Evolutionary conservation across 2,888 invertebrate species (phyloP), one percentile per base, ranked within the genome.

Genomic region (Stenodema calcarata): DNA sequence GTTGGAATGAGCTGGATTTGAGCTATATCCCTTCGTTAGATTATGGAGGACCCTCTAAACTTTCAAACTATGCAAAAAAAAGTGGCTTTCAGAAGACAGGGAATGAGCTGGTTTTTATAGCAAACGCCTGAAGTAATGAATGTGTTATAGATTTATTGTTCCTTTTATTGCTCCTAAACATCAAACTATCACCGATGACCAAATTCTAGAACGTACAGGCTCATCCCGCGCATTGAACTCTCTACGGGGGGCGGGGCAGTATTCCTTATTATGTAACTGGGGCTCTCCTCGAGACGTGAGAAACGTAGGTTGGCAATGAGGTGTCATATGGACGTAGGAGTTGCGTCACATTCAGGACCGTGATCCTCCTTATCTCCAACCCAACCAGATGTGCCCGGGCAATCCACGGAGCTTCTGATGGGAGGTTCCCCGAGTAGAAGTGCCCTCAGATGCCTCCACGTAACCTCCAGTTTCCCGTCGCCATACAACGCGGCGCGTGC

Each of bases 251-350:
- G 16, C n/a, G 62, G 62, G 62, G 62, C 62, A 62, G 54, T 62
- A 18, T 3, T 0, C 41, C 41, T 78, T 44, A 78, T 78, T 78
- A 78, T 44, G 78, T 44, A 78, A 78, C 35, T 78, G 78, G 78
- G 78, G 44, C 44, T n/a, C n/a, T n/a, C 6, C 23, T 62, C 23
- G n/a, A 18, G n/a, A 18, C 18, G 62, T 75, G 73, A 41, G 41
- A 18, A 75, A 14, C 35, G 41, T 35, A 35, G 35, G 35, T 35
- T 7, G 35, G 35, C 18, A 4, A 1, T 70, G 35, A 78, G 78
- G 78, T 78, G 78, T 78, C 78, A 78, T 78, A 78, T 78, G 78
- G 78, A 78, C 78, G 78, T 78, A 44, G 78, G 78, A 78, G 78
- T 78, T 78, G 44, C 78, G 44, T 78, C 78, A 78, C 78, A 30